Conservation (phyloP, 64 coral and sea anemone species). For the Hydrozoanthus tunicans region DNA sequence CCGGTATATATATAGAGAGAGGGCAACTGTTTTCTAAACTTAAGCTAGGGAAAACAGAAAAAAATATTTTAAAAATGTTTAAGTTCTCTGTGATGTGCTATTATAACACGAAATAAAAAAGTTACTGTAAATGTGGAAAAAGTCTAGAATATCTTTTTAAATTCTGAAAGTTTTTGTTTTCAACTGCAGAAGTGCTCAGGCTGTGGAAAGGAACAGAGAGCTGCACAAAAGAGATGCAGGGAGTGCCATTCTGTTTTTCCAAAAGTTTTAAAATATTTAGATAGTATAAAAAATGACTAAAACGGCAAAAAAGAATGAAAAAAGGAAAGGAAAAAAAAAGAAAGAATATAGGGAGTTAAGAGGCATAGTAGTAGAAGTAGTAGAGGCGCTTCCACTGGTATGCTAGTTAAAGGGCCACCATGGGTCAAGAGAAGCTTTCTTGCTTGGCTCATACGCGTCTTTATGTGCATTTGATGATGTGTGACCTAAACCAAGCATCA, state of each 20-base stretch:
- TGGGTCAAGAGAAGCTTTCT: too few relatives aligned
- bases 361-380: neutral
- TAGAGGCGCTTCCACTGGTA: too few relatives aligned
- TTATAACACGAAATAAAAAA: neutral
- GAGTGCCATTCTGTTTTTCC: slow-evolving; percentile 18
- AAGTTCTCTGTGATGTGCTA: neutral
- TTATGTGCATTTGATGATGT: too few relatives aligned
- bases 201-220: slow-evolving; percentile 21
- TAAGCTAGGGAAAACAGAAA: neutral
- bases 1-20: too few relatives aligned
- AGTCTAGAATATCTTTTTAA: neutral
- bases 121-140: neutral
- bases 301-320: too few relatives aligned
- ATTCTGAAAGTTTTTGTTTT: neutral
- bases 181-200: neutral
- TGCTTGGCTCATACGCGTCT: too few relatives aligned
- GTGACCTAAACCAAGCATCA: too few relatives aligned
- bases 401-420: too few relatives aligned
- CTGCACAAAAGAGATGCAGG: slow-evolving; percentile 25
- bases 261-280: slow-evolving; percentile 23
- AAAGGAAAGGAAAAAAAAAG: neutral
- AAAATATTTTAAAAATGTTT: neutral
- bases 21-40: neutral
- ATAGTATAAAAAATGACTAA: neutral
- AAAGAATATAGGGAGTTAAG: neutral